Conservation (phyloP, 2,113 vertebrate genomes). For the Chloropsis hardwickii region DNA sequence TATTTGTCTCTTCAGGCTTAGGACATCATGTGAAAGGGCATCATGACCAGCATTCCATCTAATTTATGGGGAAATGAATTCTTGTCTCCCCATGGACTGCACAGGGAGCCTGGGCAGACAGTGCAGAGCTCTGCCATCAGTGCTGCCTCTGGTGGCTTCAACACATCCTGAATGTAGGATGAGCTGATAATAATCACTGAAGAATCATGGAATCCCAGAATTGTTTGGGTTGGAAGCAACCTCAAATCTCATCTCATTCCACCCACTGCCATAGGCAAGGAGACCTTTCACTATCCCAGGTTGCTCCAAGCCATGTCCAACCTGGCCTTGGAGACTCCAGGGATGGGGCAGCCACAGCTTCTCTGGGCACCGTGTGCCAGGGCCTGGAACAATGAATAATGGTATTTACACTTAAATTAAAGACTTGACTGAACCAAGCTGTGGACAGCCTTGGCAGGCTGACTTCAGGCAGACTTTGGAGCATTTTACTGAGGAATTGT, state of each 20-base stretch:
- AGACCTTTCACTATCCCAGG: neutral
- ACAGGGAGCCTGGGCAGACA: neutral
- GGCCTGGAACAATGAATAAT: neutral
- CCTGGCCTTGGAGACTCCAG: neutral
- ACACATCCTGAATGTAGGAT: neutral
- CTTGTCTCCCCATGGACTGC: neutral
- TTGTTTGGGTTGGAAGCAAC: neutral
- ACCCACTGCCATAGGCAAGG: neutral
- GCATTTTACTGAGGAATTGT: neutral
- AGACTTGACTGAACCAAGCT: neutral
- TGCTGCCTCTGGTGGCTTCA: neutral
- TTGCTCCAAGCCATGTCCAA: fast-evolving
- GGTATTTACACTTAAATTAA: neutral
- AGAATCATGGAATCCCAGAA: neutral
- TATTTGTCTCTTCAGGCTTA: neutral
- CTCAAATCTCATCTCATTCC: neutral
- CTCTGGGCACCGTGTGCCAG: neutral
- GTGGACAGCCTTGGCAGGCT: neutral
- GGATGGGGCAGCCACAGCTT: neutral
- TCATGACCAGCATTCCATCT: neutral
- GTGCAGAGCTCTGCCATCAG: neutral
- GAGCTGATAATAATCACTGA: neutral
- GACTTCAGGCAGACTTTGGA: neutral
- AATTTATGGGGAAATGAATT: neutral
- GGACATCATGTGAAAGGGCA: neutral